Evolutionary conservation across 2,113 vertebrate genomes (phyloP).

Genomic region (Mellivora capensis): DNA sequence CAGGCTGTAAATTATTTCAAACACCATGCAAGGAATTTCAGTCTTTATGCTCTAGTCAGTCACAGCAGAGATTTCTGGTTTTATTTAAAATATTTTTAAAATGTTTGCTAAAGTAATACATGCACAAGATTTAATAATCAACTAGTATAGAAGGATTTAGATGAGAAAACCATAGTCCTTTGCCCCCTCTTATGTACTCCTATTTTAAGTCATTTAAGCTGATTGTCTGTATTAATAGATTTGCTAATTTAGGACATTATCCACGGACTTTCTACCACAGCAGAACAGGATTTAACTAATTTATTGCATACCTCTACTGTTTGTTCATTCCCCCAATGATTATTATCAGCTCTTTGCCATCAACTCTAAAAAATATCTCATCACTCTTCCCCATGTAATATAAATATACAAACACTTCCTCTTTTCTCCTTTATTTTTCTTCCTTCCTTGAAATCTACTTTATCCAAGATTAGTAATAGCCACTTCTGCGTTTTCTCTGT

Average conservation of each 20-base stretch:
- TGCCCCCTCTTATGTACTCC: not conserved
- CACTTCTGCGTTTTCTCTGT: not conserved
- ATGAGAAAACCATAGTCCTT: not conserved
- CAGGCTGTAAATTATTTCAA: not conserved
- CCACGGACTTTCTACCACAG: not conserved
- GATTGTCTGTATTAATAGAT: not conserved
- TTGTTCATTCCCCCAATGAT: not conserved
- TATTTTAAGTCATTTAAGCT: not conserved
- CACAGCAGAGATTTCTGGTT: not conserved
- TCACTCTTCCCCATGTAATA: not conserved
- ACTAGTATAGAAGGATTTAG: not conserved
- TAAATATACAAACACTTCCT: not conserved
- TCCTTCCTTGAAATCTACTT: not conserved
- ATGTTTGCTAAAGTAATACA: slow-evolving; percentile 5
- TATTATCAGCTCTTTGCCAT: not conserved
- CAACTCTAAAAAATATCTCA: not conserved
- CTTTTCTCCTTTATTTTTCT: not conserved
- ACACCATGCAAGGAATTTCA: not conserved
- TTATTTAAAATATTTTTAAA: slow-evolving; percentile 19
- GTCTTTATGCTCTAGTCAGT: not conserved
- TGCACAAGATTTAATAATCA: not conserved
- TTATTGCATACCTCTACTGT: not conserved
- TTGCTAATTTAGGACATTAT: slow-evolving; percentile 3
- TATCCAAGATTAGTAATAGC: not conserved
- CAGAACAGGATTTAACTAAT: not conserved